A percentile compares a stretch with the other conserved stretches of the same genome.
These are phyloP conservation scores for Chrysodeixis includens DNA, from an alignment of 2,888 invertebrate genomes.

Conservation along the genomic window DNA sequence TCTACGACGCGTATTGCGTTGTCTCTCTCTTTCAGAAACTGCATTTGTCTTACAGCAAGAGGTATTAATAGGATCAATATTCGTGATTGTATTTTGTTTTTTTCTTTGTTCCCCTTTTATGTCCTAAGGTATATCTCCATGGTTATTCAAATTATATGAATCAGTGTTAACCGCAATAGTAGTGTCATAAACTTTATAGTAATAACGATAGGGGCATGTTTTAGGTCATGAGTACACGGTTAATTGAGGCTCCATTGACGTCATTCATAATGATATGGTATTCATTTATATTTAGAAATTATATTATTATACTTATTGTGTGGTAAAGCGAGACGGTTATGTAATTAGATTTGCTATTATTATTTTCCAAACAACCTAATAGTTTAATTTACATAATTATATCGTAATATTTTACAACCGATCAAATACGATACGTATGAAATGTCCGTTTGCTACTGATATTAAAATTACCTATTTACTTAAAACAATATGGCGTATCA, in stretches of 20 bases:
- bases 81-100: too few relatives aligned
- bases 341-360: slow-evolving; percentile 15
- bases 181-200: slow-evolving; percentile 44
- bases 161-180: slow-evolving; percentile 36
- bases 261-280: slow-evolving; percentile 67
- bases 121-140: background rate
- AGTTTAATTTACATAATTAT: too few relatives aligned
- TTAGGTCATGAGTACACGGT: slow-evolving; percentile 35
- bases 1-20: too few relatives aligned
- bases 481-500: background rate
- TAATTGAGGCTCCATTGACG: slow-evolving; percentile 47
- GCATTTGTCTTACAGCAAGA: too few relatives aligned
- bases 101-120: background rate
- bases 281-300: slow-evolving; percentile 54
- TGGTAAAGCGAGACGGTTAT: slow-evolving; percentile 50
- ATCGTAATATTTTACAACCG: too few relatives aligned
- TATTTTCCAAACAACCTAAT: too few relatives aligned
- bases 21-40: background rate
- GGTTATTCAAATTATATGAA: slow-evolving; percentile 12
- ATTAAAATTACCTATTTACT: background rate
- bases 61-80: too few relatives aligned
- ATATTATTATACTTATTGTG: slow-evolving; percentile 21
- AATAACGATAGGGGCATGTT: slow-evolving; percentile 30
- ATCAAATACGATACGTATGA: too few relatives aligned
- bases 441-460: too few relatives aligned